Base-by-base conservation (phyloP, 2,888 invertebrate species). In the Lamellibrachia satsuma region DNA sequence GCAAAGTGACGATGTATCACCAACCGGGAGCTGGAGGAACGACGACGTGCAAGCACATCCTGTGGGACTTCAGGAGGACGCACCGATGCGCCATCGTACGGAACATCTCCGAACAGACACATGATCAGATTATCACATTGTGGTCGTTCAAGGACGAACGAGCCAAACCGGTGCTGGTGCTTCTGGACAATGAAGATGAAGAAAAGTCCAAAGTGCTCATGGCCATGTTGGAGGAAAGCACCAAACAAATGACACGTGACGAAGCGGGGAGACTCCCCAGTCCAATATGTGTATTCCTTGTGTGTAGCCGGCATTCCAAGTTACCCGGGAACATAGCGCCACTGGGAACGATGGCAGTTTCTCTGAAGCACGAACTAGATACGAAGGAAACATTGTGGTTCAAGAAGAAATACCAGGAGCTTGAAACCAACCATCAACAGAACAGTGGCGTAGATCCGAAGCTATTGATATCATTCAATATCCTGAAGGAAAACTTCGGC, bases 11-110 rank as follows among this genome's bases (percentile, higher is more conserved):
- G 9, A 92, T 95, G 39, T 93, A 93, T 90, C 95, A 95, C 92
- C 95, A 95, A 90, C 95, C 95, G 27, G 95, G 95, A 3, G 94
- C 95, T 11, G 95, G 95, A 1, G 95, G 94, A 39, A 94, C 94
- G 1, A 95, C 95, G 0, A 93, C 94, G 39, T 94, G 95, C 22
- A 94, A 93, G 55, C 94, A 95, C 15, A 91, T 95, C 7, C 93
- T 95, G 8, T 95, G 95, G 95, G 94, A 94, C 51, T 93, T 94
- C 39, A 93, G 93, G 90, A 90, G 93, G 90, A 91, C 92, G 90
- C 94, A 94, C 75, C 91, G 95, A 60, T 95, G 95, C 90, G 94
- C 94, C 93, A 93, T 94, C 9, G 92, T 95, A 6, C 94, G 93
- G n/a, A 93, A 93, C 90, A 93, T 95, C 8, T 94, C 94, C 27